phyloP scores from a whole-genome alignment of 64 coral and sea anemone genomes.

The Dendrophyllia cribrosa region DNA sequence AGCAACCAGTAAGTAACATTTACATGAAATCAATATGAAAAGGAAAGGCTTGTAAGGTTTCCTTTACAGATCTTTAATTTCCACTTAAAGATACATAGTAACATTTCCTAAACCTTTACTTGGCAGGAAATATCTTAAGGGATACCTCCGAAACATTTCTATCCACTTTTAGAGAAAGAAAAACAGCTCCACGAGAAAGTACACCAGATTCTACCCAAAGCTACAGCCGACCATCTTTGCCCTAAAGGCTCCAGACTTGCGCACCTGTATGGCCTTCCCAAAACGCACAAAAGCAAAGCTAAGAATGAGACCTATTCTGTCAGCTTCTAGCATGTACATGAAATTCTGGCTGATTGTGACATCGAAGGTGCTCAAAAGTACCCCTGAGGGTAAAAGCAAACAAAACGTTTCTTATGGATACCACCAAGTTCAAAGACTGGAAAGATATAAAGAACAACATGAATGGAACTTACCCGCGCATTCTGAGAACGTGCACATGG shows the following conservation, averaged over 20 bases:
- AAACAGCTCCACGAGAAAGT: not conserved
- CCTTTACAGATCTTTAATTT: no score
- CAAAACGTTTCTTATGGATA: constrained; percentile 59
- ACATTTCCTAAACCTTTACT: not conserved
- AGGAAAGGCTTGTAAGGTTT: no score
- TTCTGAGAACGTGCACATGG: constrained; percentile 57
- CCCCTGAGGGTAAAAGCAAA: constrained; percentile 46
- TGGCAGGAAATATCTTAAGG: not conserved
- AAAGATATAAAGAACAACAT: constrained; percentile 53
- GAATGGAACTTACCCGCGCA: constrained; percentile 35
- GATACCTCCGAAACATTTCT: constrained; percentile 35
- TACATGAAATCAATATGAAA: no score
- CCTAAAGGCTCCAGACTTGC: not conserved
- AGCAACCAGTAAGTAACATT: not conserved
- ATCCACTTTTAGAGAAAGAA: constrained; percentile 29
- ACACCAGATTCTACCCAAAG: constrained; percentile 16
- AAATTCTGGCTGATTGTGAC: constrained; percentile 19
- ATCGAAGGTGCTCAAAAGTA: constrained; percentile 47
- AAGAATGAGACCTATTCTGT: not conserved
- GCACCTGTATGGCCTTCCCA: constrained; percentile 22
- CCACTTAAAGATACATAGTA: no score
- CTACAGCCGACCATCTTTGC: not conserved
- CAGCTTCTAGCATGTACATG: constrained; percentile 19
- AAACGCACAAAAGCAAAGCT: not conserved
- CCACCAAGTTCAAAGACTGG: constrained; percentile 31